phyloP scores from a whole-genome alignment of 2,113 vertebrate species.

The Baryphthengus martii region DNA sequence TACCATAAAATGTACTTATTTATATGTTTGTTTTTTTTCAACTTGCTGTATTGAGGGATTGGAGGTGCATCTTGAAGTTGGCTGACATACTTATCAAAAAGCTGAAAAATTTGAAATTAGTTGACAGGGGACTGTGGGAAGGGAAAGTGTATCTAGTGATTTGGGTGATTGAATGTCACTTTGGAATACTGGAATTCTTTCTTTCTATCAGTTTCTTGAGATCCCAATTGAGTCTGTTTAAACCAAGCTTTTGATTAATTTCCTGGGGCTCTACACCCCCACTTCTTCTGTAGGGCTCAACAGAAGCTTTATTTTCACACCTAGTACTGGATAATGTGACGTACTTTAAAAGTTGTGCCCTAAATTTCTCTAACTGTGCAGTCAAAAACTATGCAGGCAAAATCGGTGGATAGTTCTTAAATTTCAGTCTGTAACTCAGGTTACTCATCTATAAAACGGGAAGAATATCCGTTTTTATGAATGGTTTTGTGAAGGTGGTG shows the following conservation, averaged over 20 bases:
- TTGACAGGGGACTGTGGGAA: not conserved
- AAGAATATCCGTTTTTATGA: not conserved
- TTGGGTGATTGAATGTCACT: not conserved
- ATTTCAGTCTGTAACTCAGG: not conserved
- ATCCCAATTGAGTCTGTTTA: not conserved
- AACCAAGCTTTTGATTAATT: not conserved
- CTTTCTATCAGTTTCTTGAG: not conserved
- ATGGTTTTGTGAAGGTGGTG: not conserved
- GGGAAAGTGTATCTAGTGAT: not conserved
- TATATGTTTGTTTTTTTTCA: not conserved
- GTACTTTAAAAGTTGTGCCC: not conserved
- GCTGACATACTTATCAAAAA: not conserved
- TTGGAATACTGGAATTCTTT: not conserved
- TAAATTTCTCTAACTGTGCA: not conserved
- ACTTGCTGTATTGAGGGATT: not conserved
- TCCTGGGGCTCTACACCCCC: not conserved
- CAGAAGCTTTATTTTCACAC: not conserved
- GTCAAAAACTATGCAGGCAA: not conserved
- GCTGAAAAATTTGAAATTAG: not conserved
- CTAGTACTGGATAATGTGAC: accelerated
- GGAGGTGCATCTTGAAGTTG: not conserved
- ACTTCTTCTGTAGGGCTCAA: not conserved
- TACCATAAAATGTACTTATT: not conserved
- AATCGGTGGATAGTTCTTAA: not conserved
- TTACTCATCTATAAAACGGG: not conserved